Conservation (phyloP, 2,888 invertebrate species). For the Pachliopta kotzebuea region DNA sequence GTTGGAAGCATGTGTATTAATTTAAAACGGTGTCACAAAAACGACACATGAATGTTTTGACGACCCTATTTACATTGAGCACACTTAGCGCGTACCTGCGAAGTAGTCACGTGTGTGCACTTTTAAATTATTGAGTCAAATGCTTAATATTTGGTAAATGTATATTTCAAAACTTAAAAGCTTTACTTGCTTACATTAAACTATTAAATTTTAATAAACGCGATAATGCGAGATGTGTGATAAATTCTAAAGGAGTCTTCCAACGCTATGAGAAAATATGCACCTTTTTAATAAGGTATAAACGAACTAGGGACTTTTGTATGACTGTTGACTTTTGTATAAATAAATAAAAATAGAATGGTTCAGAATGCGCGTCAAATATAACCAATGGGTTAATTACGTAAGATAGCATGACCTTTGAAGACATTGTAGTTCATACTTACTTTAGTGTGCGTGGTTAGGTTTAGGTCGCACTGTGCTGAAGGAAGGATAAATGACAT, state of each 20-base stretch:
- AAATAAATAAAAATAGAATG: too few relatives aligned
- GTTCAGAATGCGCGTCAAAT: too few relatives aligned
- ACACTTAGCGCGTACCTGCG: background rate
- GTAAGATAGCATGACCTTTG: background rate
- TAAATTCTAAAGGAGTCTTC: too few relatives aligned
- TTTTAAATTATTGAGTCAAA: background rate
- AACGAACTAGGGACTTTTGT: too few relatives aligned
- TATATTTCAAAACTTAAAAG: background rate
- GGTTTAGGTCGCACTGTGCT: slow-evolving; percentile 94
- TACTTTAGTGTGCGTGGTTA: slow-evolving; percentile 92
- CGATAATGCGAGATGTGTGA: too few relatives aligned
- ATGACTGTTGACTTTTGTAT: too few relatives aligned
- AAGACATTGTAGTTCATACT: slow-evolving; percentile 31
- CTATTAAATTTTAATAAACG: too few relatives aligned
- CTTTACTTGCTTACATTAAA: background rate
- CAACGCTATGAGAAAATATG: too few relatives aligned
- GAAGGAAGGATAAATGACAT: slow-evolving; percentile 97
- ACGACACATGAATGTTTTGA: background rate
- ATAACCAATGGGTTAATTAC: too few relatives aligned
- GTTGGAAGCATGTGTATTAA: background rate
- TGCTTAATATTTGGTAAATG: slow-evolving; percentile 1
- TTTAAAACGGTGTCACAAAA: background rate
- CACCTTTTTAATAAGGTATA: too few relatives aligned
- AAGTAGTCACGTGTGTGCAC: background rate
- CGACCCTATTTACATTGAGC: background rate